Evolutionary conservation across 2,888 invertebrate genomes (phyloP), one percentile per base, ranked within the genome.

Genomic region (Apeira syringaria): DNA sequence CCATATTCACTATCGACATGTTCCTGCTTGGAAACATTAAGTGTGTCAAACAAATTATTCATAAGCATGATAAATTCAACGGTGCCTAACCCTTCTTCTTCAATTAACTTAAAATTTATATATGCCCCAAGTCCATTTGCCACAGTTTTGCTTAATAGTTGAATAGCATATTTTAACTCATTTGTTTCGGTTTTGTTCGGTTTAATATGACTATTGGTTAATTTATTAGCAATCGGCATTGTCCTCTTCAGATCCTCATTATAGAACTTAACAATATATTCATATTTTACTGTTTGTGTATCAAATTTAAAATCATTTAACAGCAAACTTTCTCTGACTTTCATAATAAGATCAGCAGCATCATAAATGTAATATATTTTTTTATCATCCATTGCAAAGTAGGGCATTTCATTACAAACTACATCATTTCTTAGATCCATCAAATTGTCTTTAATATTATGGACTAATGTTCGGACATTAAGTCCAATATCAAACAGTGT

Each of bases 291-390:
- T 8, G 33, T 6, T n/a, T 29, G 15, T 0, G 10, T 17, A 11
- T 38, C 7, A 20, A 38, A 44, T 28, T 37, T 24, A 2, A 44
- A 22, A 5, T 44, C 25, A 6, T 37, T 17, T 12, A 9, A 7
- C 1, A 32, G 5, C 22, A 44, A 7, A 13, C 12, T 12, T 6
- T 44, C 29, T 2, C 43, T 32, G 5, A 28, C 11, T n/a, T 37
- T 36, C n/a, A 37, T 51, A 12, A 61, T 20, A 5, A 61, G 49
- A 32, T 55, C 43, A 0, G 15, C 40, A 5, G 56, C 43, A 29
- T 64, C 60, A 17, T 50, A 55, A 45, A 59, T 50, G 31, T 51
- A 50, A 34, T 55, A 64, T 25, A 64, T 43, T 37, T 50, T 55
- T 27, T 33, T 25, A 2, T 17, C 25, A 28, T 24, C 5, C 9